A percentile compares a stretch with the other conserved stretches of the same genome.
These are phyloP conservation scores for Mellilla xanthometata DNA, from an alignment of 2,888 invertebrate species.

Conservation along the genomic window DNA sequence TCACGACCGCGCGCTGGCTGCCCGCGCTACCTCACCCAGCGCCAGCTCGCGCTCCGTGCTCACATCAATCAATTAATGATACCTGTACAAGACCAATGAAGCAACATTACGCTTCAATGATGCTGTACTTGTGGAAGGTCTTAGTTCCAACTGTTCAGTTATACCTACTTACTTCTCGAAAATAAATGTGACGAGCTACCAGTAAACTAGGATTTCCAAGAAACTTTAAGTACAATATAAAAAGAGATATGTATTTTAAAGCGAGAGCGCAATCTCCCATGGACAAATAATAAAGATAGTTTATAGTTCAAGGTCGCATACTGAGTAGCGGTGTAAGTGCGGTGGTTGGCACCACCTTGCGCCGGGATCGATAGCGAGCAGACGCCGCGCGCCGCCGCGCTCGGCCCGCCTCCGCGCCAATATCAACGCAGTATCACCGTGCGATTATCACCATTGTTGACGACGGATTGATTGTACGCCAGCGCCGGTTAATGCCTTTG, in stretches of 20 bases:
- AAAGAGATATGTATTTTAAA: background rate
- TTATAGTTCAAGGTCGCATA: slow-evolving; percentile 73
- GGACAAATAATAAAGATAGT: slow-evolving; percentile 55
- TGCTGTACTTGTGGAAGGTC: too few species aligned
- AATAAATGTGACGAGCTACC: too few species aligned
- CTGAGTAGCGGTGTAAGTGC: slow-evolving; percentile 55
- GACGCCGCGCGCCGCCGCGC: slow-evolving; percentile 71
- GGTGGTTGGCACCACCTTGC: slow-evolving; percentile 63
- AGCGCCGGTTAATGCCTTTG: slow-evolving; percentile 39
- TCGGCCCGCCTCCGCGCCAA: slow-evolving; percentile 48
- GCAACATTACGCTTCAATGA: too few species aligned
- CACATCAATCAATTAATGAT: slow-evolving; percentile 39
- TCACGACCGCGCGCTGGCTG: slow-evolving; percentile 61
- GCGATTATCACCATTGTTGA: slow-evolving; percentile 56
- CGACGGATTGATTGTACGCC: slow-evolving; percentile 41
- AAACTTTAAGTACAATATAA: too few species aligned
- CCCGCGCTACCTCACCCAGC: slow-evolving; percentile 28
- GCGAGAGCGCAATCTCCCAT: slow-evolving; percentile 40
- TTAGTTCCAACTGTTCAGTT: too few species aligned
- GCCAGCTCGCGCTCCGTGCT: slow-evolving; percentile 45
- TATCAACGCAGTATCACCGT: slow-evolving; percentile 48
- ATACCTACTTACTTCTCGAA: too few species aligned
- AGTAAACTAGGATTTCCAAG: too few species aligned
- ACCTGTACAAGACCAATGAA: background rate
- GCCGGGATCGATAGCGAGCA: slow-evolving; percentile 72